phyloP scores from a whole-genome alignment of 2,888 invertebrate genomes.

The Boloria euphrosyne region DNA sequence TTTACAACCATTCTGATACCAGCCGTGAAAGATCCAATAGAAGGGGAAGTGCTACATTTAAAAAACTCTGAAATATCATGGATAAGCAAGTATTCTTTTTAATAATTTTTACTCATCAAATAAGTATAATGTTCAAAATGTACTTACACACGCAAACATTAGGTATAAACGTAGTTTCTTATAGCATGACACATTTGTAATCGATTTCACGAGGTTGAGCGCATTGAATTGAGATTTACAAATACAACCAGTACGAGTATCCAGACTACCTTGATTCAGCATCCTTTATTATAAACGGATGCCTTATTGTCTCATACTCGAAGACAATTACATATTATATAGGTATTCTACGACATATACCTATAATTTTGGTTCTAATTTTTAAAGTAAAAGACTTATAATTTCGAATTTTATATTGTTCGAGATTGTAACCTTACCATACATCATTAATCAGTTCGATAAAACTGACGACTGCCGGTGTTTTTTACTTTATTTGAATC shows the following conservation, averaged over 20 bases:
- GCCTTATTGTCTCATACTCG: not conserved
- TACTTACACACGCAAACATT: not conserved
- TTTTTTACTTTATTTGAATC: too few relatives aligned
- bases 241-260: not conserved
- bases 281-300: not conserved
- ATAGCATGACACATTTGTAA: too few relatives aligned
- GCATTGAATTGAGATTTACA: too few relatives aligned
- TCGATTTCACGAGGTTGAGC: too few relatives aligned
- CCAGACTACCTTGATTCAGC: conserved; percentile 18
- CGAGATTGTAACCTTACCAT: too few relatives aligned
- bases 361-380: not conserved
- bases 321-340: not conserved
- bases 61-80: conserved; percentile 86
- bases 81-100: conserved; percentile 83
- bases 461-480: too few relatives aligned
- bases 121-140: not conserved
- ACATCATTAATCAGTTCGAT: too few relatives aligned
- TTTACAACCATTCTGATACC: conserved; percentile 92
- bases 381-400: too few relatives aligned
- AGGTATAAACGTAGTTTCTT: too few relatives aligned
- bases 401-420: too few relatives aligned
- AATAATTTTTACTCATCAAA: too few relatives aligned
- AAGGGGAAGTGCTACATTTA: conserved; percentile 74
- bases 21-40: conserved; percentile 82
- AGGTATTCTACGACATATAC: not conserved